phyloP scores from a whole-genome alignment of 1,140 invertebrate genomes.

The Lordiphosa stackelbergi region DNA sequence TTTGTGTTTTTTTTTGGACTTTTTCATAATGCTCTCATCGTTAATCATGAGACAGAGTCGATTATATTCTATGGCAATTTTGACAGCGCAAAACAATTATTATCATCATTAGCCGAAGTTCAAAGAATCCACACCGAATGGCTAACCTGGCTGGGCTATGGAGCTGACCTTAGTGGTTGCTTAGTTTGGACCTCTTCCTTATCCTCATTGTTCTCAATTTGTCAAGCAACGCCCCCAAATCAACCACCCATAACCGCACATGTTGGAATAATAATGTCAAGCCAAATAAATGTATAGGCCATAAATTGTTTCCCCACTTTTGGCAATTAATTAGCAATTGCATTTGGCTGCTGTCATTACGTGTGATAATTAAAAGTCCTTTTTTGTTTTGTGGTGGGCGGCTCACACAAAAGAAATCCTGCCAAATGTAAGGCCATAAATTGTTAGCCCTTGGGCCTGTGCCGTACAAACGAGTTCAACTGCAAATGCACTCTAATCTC shows the following conservation, averaged over 20 bases:
- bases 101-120: constrained; percentile 46
- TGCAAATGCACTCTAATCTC: constrained; percentile 76
- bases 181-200: constrained; percentile 1
- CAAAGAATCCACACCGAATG: constrained; percentile 26
- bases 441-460: constrained; percentile 52
- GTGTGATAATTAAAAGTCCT: constrained; percentile 74
- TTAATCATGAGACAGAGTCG: constrained; percentile 63
- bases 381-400: constrained; percentile 12
- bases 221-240: constrained; percentile 33
- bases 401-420: constrained; percentile 44
- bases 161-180: not conserved
- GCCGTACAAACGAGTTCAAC: constrained; percentile 37
- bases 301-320: constrained; percentile 44
- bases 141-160: constrained; percentile 1
- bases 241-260: constrained; percentile 47
- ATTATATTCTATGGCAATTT: constrained; percentile 70
- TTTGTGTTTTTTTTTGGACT: constrained; percentile 30
- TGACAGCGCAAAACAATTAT: constrained; percentile 66
- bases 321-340: constrained; percentile 75
- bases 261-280: constrained; percentile 73
- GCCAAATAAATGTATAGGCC: constrained; percentile 54
- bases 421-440: constrained; percentile 70
- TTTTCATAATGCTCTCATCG: constrained; percentile 67
- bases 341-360: constrained; percentile 70
- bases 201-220: constrained; percentile 27